A percentile compares a stretch with the other conserved stretches of the same genome.
phyloP scores from a whole-genome alignment of 2,888 invertebrate species.

The Venusia cambrica region DNA sequence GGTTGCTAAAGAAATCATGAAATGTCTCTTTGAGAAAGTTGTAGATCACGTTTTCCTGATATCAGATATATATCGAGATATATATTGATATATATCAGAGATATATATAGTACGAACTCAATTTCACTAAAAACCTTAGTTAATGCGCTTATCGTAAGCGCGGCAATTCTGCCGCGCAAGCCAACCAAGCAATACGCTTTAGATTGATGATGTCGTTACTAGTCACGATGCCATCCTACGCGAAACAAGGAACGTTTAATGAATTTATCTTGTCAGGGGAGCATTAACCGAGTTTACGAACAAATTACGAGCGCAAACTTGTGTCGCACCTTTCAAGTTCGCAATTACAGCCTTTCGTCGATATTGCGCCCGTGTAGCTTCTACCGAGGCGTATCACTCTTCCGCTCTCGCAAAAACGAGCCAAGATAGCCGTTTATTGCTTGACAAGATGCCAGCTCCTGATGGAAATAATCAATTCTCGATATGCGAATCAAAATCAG shows the following conservation, averaged over 20 bases:
- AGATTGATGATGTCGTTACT: slow-evolving; percentile 49
- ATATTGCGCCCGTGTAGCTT: slow-evolving; percentile 48
- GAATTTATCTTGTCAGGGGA: slow-evolving; percentile 76
- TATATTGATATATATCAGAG: no score
- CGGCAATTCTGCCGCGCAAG: slow-evolving; percentile 18
- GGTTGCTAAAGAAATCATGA: no score
- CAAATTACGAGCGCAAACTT: slow-evolving; percentile 74
- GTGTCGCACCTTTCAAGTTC: slow-evolving; percentile 62
- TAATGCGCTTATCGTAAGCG: no score
- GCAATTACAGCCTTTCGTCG: slow-evolving; percentile 62
- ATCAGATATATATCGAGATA: no score
- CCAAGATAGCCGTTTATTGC: slow-evolving; percentile 68
- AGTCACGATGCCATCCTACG: slow-evolving; percentile 42
- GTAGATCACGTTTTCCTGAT: no score
- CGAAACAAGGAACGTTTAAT: slow-evolving; percentile 63
- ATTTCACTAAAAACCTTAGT: neutral
- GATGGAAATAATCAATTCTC: slow-evolving; percentile 48
- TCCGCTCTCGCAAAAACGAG: slow-evolving; percentile 65
- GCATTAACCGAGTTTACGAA: slow-evolving; percentile 73
- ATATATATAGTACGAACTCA: no score
- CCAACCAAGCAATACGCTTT: slow-evolving; percentile 39
- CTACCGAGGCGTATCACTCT: slow-evolving; percentile 59
- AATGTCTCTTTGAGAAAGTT: no score
- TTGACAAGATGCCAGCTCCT: slow-evolving; percentile 61
- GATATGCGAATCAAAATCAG: slow-evolving; percentile 43